Conservation (phyloP, 2,797 vertebrate species). For the Pseudocheirus occidentalis region DNA sequence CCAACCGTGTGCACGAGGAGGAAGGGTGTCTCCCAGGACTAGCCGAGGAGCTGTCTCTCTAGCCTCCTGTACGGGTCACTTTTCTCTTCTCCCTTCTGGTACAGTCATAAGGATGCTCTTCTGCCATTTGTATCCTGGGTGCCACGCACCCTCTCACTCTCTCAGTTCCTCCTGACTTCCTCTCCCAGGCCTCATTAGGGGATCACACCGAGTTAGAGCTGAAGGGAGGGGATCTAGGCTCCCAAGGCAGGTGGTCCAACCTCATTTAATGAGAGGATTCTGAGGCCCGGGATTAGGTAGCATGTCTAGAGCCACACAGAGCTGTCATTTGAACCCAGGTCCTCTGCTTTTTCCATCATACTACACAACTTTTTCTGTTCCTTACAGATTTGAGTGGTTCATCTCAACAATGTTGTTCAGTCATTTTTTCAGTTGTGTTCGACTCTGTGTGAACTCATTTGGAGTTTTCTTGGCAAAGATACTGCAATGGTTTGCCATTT, state of each 20-base stretch:
- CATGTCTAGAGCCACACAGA: background rate
- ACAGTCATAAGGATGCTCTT: background rate
- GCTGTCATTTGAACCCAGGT: background rate
- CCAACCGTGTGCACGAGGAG: background rate
- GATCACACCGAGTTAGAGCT: background rate
- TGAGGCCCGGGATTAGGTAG: no score
- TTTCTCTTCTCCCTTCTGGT: background rate
- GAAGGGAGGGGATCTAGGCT: background rate
- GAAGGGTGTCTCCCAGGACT: background rate
- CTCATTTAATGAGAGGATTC: background rate
- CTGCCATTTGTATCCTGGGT: background rate
- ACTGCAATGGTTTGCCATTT: background rate
- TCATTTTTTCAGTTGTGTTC: background rate
- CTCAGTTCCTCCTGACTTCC: no score
- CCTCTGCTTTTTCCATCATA: background rate
- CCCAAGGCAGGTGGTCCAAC: background rate
- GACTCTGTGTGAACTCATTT: no score
- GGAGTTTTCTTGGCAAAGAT: background rate
- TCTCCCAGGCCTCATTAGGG: background rate
- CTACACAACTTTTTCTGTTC: background rate
- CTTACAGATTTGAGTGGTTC: background rate
- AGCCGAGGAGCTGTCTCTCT: background rate
- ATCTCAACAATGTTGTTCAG: background rate
- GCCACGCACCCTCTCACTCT: background rate
- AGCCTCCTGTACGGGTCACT: background rate